These are phyloP conservation scores for Cichladusa arquata DNA, from an alignment of 2,113 vertebrate genomes.

Conservation along the genomic window DNA sequence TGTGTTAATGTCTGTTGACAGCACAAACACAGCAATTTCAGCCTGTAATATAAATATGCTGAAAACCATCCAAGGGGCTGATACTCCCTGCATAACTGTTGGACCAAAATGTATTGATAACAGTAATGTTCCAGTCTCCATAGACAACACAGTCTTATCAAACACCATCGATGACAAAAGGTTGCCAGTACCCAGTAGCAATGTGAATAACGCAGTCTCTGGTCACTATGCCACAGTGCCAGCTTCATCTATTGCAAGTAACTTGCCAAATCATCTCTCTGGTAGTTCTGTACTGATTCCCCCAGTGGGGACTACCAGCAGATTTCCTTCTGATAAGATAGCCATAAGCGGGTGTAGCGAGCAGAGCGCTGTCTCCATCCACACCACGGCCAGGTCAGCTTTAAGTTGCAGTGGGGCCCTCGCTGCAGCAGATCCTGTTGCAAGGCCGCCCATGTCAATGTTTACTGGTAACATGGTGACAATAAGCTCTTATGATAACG, in stretches of 20 bases:
- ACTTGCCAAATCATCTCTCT: constrained; percentile 78
- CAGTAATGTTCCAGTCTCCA: constrained; percentile 45
- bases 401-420: constrained; percentile 61
- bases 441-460: constrained; percentile 67
- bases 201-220: constrained; percentile 47
- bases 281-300: constrained; percentile 76
- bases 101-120: constrained; percentile 80
- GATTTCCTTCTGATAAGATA: constrained; percentile 77
- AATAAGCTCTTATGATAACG: constrained; percentile 61
- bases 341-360: constrained; percentile 71
- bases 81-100: constrained; percentile 73
- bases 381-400: constrained; percentile 62
- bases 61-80: constrained; percentile 75
- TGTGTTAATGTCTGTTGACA: constrained; percentile 81
- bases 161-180: constrained; percentile 69
- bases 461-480: constrained; percentile 75
- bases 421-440: constrained; percentile 49
- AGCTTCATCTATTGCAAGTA: constrained; percentile 73
- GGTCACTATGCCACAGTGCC: constrained; percentile 73
- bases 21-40: constrained; percentile 71
- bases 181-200: constrained; percentile 65
- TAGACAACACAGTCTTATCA: constrained; percentile 46
- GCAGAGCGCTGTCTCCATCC: constrained; percentile 55
- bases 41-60: constrained; percentile 76
- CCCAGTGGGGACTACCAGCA: constrained; percentile 60